A percentile compares a stretch with the other conserved stretches of the same genome.
Evolutionary conservation across 2,113 vertebrate species (phyloP).

Genomic region (Antennarius striatus): DNA sequence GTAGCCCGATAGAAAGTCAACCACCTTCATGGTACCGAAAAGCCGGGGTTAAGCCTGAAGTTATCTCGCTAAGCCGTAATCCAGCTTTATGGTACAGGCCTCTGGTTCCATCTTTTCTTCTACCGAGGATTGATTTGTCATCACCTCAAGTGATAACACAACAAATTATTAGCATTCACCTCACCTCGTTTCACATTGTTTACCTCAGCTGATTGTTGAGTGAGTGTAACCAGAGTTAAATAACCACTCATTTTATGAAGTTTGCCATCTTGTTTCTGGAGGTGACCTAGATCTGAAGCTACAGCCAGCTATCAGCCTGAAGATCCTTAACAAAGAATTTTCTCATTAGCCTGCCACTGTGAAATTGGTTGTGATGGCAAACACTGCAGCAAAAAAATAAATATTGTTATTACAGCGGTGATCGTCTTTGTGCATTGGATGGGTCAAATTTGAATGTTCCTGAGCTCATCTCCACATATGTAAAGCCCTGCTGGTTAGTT

Average conservation of each 20-base stretch:
- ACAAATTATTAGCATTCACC: slow-evolving; percentile 18
- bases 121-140: slow-evolving; percentile 27
- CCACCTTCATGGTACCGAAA: no score
- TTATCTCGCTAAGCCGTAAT: no score
- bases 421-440: slow-evolving; percentile 59
- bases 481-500: slow-evolving; percentile 44
- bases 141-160: slow-evolving; percentile 24
- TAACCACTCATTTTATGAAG: slow-evolving; percentile 48
- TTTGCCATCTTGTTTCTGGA: slow-evolving; percentile 15
- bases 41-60: no score
- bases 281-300: slow-evolving; percentile 58
- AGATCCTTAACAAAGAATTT: slow-evolving; percentile 54
- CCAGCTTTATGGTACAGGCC: no score
- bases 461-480: slow-evolving; percentile 46
- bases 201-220: slow-evolving; percentile 28
- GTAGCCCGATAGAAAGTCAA: no score
- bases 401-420: slow-evolving; percentile 1
- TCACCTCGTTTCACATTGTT: slow-evolving; percentile 18
- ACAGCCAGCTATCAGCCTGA: slow-evolving; percentile 56
- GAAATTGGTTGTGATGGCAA: slow-evolving; percentile 62
- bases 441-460: slow-evolving; percentile 58
- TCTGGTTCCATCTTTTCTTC: slow-evolving; percentile 49
- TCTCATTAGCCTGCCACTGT: slow-evolving; percentile 60
- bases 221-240: slow-evolving; percentile 31
- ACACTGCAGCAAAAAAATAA: slow-evolving; percentile 10